Percentiles rank a stretch among this genome's conserved stretches.
Evolutionary conservation across 2,113 vertebrate species (phyloP).

Genomic region (rat (Rattus norvegicus)): GRCr8 NC_086029.1:72727501-72728000

Average conservation of each 20-base stretch:
- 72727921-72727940: conserved; percentile 20
- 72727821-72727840: neutral
- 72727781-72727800: neutral
- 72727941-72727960: neutral
- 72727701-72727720: neutral
- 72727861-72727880: neutral
- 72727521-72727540: neutral
- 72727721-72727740: neutral
- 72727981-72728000: neutral
- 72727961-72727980: neutral
- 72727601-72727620: neutral
- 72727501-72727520: neutral
- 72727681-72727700: conserved; percentile 25
- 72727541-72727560: neutral
- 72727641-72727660: neutral
- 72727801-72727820: neutral
- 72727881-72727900: neutral
- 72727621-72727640: neutral
- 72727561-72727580: neutral
- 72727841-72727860: neutral
- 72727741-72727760: neutral
- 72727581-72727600: neutral
- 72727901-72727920: conserved; percentile 2
- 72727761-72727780: neutral
- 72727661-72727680: neutral